phyloP scores from a whole-genome alignment of 1,140 invertebrate species.

The Drosophila dunni region DNA sequence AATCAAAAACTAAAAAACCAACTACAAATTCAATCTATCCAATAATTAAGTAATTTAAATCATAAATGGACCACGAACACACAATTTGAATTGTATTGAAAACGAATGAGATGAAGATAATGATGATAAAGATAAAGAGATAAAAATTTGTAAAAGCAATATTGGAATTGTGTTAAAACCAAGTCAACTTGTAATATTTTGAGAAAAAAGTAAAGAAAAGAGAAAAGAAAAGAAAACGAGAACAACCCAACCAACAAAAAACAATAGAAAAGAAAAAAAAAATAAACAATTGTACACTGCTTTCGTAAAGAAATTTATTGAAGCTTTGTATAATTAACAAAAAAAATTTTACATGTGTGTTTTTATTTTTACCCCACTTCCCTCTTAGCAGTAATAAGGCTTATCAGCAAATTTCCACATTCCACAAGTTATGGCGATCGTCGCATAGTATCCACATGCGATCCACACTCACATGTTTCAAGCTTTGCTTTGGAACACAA shows the following conservation, averaged over 20 bases:
- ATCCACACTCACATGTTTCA: conserved; percentile 45
- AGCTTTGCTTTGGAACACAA: conserved; percentile 40
- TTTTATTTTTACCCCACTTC: conserved; percentile 53
- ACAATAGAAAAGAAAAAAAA: conserved; percentile 55
- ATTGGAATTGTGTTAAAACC: conserved; percentile 69
- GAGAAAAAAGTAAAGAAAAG: conserved; percentile 45
- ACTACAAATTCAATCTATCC: conserved; percentile 27
- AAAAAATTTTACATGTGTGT: conserved; percentile 59
- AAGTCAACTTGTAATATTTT: conserved; percentile 74
- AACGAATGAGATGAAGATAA: conserved; percentile 39
- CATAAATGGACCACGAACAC: conserved; percentile 34
- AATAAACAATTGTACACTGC: conserved; percentile 77
- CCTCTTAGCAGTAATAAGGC: not conserved
- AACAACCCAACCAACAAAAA: conserved; percentile 63
- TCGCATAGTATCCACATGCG: conserved; percentile 38
- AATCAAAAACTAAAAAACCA: conserved; percentile 48
- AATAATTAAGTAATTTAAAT: not conserved
- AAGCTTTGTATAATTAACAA: conserved; percentile 80
- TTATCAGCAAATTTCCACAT: conserved; percentile 5
- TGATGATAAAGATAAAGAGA: conserved; percentile 22
- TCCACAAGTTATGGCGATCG: conserved; percentile 14
- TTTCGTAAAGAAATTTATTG: conserved; percentile 75
- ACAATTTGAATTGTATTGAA: conserved; percentile 57
- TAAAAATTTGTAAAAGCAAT: conserved; percentile 68
- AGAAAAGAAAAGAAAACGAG: conserved; percentile 43